Evolutionary conservation across 2,797 vertebrate species (phyloP).

Genomic region (Zenarchopterus dispar): DNA sequence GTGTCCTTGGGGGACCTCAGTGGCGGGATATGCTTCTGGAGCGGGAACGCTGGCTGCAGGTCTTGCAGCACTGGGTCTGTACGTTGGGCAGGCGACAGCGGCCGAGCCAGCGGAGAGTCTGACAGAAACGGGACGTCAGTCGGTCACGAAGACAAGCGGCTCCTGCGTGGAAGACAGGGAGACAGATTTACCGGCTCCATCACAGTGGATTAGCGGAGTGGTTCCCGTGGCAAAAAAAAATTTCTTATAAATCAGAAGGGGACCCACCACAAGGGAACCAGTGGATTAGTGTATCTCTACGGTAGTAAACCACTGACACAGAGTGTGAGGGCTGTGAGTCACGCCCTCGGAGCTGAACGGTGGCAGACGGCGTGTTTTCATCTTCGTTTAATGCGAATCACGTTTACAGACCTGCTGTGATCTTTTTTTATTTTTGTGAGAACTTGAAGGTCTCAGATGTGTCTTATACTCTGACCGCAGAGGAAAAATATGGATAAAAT

Average conservation of each 20-base stretch:
- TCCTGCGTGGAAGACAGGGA: constrained; percentile 63
- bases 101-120: constrained; percentile 87
- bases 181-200: background rate
- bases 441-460: too few species aligned
- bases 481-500: too few species aligned
- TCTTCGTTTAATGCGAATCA: too few species aligned
- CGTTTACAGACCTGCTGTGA: too few species aligned
- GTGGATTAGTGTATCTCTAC: background rate
- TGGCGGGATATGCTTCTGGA: constrained; percentile 64
- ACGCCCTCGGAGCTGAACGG: background rate
- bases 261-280: too few species aligned
- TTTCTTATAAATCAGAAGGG: too few species aligned
- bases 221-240: too few species aligned
- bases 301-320: background rate
- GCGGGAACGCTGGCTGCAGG: constrained; percentile 77
- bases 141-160: constrained; percentile 84
- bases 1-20: constrained; percentile 54
- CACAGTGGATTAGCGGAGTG: background rate
- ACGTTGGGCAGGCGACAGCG: constrained; percentile 85
- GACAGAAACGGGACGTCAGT: constrained; percentile 87
- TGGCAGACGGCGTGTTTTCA: too few species aligned
- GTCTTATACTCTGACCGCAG: too few species aligned
- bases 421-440: too few species aligned
- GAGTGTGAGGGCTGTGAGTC: too few species aligned
- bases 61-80: constrained; percentile 87